These are phyloP conservation scores for Lepus americanus DNA, from an alignment of 2,113 vertebrate genomes.

Conservation along the genomic window DNA sequence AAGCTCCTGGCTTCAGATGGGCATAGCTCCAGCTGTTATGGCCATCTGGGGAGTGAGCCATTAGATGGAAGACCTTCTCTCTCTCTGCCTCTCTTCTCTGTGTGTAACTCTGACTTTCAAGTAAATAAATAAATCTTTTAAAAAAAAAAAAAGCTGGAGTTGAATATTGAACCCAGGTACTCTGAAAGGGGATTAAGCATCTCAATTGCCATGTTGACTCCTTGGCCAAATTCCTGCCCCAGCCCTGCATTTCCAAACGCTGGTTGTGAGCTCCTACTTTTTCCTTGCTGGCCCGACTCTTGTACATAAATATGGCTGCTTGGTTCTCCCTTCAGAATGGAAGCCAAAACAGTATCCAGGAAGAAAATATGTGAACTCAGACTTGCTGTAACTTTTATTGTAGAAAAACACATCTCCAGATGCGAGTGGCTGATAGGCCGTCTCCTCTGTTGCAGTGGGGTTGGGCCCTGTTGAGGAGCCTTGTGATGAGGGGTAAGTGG, in stretches of 20 bases:
- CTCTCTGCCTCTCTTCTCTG: too few relatives aligned
- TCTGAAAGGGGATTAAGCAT: too few relatives aligned
- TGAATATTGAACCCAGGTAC: too few relatives aligned
- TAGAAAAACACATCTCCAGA: neutral
- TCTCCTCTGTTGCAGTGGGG: neutral
- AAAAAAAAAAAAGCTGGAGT: too few relatives aligned
- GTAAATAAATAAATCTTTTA: too few relatives aligned
- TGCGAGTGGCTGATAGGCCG: neutral
- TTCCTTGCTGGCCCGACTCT: neutral
- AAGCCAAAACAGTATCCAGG: slow-evolving; percentile 20
- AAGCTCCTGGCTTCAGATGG: too few relatives aligned
- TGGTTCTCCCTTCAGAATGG: neutral
- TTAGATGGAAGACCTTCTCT: too few relatives aligned
- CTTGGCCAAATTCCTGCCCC: too few relatives aligned
- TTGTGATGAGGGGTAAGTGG: neutral
- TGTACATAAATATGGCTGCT: neutral
- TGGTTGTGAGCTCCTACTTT: slow-evolving; percentile 20
- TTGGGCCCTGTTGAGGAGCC: neutral
- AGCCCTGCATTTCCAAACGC: neutral
- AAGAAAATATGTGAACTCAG: slow-evolving; percentile 28
- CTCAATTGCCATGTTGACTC: too few relatives aligned
- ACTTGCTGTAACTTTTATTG: slow-evolving; percentile 58
- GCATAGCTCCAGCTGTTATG: too few relatives aligned
- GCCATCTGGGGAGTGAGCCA: too few relatives aligned
- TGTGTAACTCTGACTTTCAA: too few relatives aligned